These are phyloP conservation scores for Aphaenogaster rudis DNA, from an alignment of 1,140 invertebrate genomes.

Conservation along the genomic window DNA sequence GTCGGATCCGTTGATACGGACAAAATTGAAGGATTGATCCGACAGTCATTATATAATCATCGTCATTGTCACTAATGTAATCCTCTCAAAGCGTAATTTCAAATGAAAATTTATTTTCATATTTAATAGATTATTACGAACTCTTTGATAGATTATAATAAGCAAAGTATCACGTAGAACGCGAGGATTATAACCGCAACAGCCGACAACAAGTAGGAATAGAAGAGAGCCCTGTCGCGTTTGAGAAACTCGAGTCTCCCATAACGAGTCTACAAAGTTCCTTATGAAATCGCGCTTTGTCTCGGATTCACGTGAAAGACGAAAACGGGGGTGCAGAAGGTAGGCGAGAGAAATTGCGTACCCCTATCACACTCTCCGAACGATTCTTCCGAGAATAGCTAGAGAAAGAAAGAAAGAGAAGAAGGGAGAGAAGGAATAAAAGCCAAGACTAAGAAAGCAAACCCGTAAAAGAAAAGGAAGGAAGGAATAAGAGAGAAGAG, in stretches of 20 bases:
- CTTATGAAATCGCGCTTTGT: conserved; percentile 44
- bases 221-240: not conserved
- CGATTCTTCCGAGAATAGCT: conserved; percentile 6
- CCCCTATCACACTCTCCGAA: conserved; percentile 29
- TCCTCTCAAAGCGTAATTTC: not conserved
- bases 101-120: not conserved
- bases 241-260: conserved; percentile 14
- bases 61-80: not conserved
- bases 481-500: not conserved
- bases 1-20: too few relatives aligned
- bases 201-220: not conserved
- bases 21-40: not conserved
- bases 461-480: not conserved
- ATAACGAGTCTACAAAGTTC: conserved; percentile 55
- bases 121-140: conserved; percentile 20
- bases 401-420: not conserved
- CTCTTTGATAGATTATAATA: conserved; percentile 17
- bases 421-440: not conserved
- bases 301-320: conserved; percentile 11
- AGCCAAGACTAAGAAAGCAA: conserved; percentile 46
- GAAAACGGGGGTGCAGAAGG: not conserved
- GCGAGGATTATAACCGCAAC: conserved; percentile 7
- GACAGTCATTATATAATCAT: not conserved
- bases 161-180: not conserved
- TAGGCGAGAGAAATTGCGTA: conserved; percentile 30